Percentiles rank a stretch among this genome's conserved stretches.
Conservation (phyloP, 2,888 invertebrate genomes). For the Luperina nickerlii region DNA sequence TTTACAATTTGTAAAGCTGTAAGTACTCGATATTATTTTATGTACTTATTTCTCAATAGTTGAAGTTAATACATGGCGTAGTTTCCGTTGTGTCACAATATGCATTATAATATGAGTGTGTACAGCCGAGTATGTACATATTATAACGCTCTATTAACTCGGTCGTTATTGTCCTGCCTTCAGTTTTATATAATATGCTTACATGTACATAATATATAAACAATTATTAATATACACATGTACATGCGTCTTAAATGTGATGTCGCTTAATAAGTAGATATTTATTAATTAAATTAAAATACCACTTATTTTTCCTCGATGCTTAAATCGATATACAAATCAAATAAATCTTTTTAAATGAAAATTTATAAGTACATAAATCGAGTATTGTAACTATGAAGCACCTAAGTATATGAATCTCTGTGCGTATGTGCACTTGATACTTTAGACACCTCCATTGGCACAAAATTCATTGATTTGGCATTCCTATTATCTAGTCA, state of each 20-base stretch:
- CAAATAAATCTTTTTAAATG: slow-evolving; percentile 32
- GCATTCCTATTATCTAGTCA: slow-evolving; percentile 57
- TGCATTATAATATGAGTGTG: slow-evolving; percentile 1
- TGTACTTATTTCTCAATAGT: slow-evolving; percentile 33
- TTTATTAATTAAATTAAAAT: slow-evolving; percentile 43
- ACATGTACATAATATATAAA: slow-evolving; percentile 47
- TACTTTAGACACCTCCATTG: slow-evolving; percentile 48
- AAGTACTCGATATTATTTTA: slow-evolving; percentile 43
- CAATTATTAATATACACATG: slow-evolving; percentile 44
- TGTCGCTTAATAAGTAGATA: slow-evolving; percentile 61
- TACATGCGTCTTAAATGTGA: slow-evolving; percentile 57
- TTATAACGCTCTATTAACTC: slow-evolving; percentile 32
- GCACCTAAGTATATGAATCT: slow-evolving; percentile 62
- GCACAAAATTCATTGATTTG: slow-evolving; percentile 59
- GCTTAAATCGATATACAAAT: slow-evolving; percentile 37
- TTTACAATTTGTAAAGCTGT: slow-evolving; percentile 30
- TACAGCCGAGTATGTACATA: slow-evolving; percentile 42
- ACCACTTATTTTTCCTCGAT: slow-evolving; percentile 42
- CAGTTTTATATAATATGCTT: slow-evolving; percentile 41
- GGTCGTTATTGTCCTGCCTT: slow-evolving; percentile 25
- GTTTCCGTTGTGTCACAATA: slow-evolving; percentile 28
- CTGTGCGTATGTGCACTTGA: slow-evolving; percentile 50
- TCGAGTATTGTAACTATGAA: slow-evolving; percentile 51
- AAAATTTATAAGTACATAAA: slow-evolving; percentile 34
- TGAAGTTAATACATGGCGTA: slow-evolving; percentile 40